Percentiles rank a stretch among this genome's conserved stretches.
Evolutionary conservation across 2,888 invertebrate genomes (phyloP).

Genomic region (Ormyrus labotus): DNA sequence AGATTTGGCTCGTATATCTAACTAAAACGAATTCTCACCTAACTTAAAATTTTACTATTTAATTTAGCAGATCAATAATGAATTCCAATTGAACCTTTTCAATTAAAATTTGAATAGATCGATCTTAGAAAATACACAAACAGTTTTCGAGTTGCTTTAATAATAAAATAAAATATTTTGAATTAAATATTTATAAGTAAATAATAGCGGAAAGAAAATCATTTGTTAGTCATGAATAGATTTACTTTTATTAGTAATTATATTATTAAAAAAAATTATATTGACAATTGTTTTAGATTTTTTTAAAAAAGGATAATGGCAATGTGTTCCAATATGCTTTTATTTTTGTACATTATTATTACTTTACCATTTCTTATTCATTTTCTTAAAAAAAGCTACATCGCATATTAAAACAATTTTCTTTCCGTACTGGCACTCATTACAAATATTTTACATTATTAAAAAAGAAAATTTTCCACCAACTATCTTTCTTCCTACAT

Average conservation of each 20-base stretch:
- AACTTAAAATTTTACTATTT: slow-evolving; percentile 23
- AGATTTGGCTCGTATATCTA: slow-evolving; percentile 9
- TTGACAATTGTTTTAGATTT: neutral
- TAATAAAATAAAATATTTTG: neutral
- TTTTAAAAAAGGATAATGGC: slow-evolving; percentile 8
- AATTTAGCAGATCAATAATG: slow-evolving; percentile 5
- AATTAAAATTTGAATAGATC: neutral
- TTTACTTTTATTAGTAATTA: no score
- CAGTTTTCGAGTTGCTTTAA: neutral
- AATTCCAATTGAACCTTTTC: neutral
- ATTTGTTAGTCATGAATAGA: no score
- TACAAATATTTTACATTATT: slow-evolving; percentile 5
- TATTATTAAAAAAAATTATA: neutral
- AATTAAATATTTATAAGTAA: no score
- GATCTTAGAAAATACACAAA: neutral
- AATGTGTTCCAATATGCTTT: neutral
- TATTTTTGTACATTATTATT: slow-evolving; percentile 6
- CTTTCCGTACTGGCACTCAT: slow-evolving; percentile 15
- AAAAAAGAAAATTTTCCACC: slow-evolving; percentile 18
- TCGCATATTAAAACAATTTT: slow-evolving; percentile 10
- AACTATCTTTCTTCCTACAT: neutral
- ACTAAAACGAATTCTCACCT: neutral
- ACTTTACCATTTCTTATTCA: slow-evolving; percentile 1
- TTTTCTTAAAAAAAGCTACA: slow-evolving; percentile 20
- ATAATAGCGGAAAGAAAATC: no score